Evolutionary conservation across 2,113 vertebrate genomes (phyloP), one percentile per base, ranked within the genome.

Genomic region (Oophaga pumilio): DNA sequence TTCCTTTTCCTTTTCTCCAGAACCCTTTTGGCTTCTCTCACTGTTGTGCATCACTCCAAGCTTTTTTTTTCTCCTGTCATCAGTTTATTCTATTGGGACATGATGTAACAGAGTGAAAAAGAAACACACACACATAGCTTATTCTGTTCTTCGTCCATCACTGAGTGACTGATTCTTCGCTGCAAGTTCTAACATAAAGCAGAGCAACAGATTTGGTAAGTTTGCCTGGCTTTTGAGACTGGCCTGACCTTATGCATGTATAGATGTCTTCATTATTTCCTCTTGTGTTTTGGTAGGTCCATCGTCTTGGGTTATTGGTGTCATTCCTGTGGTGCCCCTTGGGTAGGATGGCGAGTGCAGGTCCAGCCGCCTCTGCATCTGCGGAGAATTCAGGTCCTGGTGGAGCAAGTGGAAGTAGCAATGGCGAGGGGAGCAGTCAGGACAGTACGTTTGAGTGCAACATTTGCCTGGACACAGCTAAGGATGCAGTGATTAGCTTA

Each of bases 401-500:
- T 33, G 96, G 97, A 1, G 92, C 96, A 86, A 96, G 94, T 26
- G 93, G 93, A 49, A 95, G 95, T 2, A 93, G 93, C 18, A 50
- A 94, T 20, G 95, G 96, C 6, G 98, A 99, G 56, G 92, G 89
- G 0, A 76, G 94, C 49, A 95, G 90, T 74, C 97, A 97, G 92
- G 98, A 99, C 93, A 98, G 98, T 89, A 99, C 98, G 0, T 99
- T 99, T 0, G 98, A 99, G 90, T 99, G 98, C 80, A 99, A 99
- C 89, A 99, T 99, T 90, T 99, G 98, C 82, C 92, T 99, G 94
- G 98, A 99, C 92, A 99, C 98, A 6, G 98, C 98, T 76, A 99
- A 99, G 93, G 98, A 99, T 18, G 98, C 98, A 0, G 98, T 99
- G 88, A 99, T 99, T 91, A 99, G 98, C 92, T 93, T 99, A 57